These are phyloP conservation scores for Leguminivora glycinivorella DNA, from an alignment of 1,140 invertebrate species.

Conservation along the genomic window DNA sequence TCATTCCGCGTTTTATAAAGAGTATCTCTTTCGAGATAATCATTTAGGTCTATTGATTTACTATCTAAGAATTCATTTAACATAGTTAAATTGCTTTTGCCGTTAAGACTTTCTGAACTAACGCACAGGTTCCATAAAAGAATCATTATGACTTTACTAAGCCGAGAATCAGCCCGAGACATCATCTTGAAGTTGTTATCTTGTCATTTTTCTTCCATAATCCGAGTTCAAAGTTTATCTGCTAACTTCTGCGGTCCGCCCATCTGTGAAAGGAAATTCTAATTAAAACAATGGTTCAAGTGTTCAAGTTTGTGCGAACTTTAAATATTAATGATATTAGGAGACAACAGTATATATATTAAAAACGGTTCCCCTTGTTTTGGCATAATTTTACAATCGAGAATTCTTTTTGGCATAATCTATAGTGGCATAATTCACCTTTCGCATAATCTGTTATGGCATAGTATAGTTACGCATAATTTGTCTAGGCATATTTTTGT, in stretches of 20 bases:
- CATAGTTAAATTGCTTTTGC: not conserved
- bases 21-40: not conserved
- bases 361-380: no score
- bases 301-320: slow-evolving; percentile 18
- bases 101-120: not conserved
- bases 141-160: slow-evolving; percentile 19
- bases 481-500: no score
- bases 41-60: not conserved
- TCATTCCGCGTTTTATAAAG: not conserved
- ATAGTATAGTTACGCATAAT: no score
- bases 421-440: no score
- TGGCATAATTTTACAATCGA: no score
- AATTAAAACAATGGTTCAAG: slow-evolving; percentile 23
- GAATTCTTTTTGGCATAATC: no score
- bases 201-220: slow-evolving; percentile 23
- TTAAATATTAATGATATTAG: slow-evolving; percentile 8
- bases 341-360: not conserved
- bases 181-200: slow-evolving; percentile 15
- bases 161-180: not conserved
- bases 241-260: not conserved
- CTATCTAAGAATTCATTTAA: slow-evolving; percentile 27
- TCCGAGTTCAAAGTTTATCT: not conserved
- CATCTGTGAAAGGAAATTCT: slow-evolving; percentile 24
- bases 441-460: no score
- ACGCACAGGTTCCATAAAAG: slow-evolving; percentile 11